Percentiles rank a stretch among this genome's conserved stretches.
Evolutionary conservation across 2,113 vertebrate genomes (phyloP).

Genomic region (Ophthalmolycus amberensis): DNA sequence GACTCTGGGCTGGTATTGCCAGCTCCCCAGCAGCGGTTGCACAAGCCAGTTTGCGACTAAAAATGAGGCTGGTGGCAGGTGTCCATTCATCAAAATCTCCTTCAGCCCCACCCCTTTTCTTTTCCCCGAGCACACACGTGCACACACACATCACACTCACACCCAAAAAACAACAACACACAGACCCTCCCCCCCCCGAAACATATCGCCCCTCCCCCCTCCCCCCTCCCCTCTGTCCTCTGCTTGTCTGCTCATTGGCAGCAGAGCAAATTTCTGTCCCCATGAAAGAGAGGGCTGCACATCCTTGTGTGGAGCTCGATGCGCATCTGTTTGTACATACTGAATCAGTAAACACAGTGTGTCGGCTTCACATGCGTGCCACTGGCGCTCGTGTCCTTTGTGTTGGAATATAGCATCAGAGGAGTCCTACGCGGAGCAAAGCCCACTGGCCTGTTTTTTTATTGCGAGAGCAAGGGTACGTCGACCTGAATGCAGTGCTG

Average conservation of each 20-base stretch:
- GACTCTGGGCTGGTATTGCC: slow-evolving; percentile 10
- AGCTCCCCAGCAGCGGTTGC: slow-evolving; percentile 9
- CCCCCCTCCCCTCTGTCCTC: slow-evolving; percentile 34
- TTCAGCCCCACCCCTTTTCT: slow-evolving; percentile 45
- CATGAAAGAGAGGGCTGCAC: slow-evolving; percentile 41
- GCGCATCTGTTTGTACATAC: slow-evolving; percentile 59
- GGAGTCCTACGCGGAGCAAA: slow-evolving; percentile 33
- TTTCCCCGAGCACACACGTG: not conserved
- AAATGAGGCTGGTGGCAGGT: slow-evolving; percentile 60
- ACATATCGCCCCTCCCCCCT: slow-evolving; percentile 60
- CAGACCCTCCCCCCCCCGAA: slow-evolving; percentile 61
- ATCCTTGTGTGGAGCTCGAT: slow-evolving; percentile 48
- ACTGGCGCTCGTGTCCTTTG: slow-evolving; percentile 10
- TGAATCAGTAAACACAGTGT: slow-evolving; percentile 51
- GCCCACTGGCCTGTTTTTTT: slow-evolving; percentile 49
- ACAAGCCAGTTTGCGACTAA: slow-evolving; percentile 33
- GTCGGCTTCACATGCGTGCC: slow-evolving; percentile 44
- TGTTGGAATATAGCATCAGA: slow-evolving; percentile 53
- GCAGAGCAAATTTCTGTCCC: slow-evolving; percentile 43
- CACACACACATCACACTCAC: not conserved
- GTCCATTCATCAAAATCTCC: slow-evolving; percentile 72
- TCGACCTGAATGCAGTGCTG: slow-evolving; percentile 65
- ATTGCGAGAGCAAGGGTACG: slow-evolving; percentile 29
- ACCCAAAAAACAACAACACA: slow-evolving; percentile 23
- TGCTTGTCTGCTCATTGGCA: slow-evolving; percentile 66